Conservation (phyloP, 2,113 vertebrate species). For the Theristicus caerulescens region DNA sequence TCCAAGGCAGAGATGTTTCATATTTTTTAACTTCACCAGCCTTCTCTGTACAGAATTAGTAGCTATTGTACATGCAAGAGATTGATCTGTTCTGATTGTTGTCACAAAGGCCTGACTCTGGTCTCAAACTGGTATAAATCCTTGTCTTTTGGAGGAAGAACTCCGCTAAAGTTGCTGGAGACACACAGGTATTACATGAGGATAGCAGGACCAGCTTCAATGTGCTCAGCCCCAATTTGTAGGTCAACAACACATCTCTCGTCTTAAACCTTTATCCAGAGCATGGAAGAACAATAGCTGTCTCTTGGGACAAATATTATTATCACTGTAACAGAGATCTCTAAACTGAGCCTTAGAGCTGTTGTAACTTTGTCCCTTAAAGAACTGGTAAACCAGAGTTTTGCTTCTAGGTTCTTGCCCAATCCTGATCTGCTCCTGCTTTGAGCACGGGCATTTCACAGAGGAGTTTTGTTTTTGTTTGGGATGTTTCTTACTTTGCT, state of each 20-base stretch:
- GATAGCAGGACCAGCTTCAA: neutral
- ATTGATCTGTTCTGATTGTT: neutral
- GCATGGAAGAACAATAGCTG: neutral
- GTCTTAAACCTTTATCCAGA: neutral
- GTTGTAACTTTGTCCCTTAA: neutral
- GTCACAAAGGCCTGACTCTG: neutral
- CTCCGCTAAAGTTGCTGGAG: neutral
- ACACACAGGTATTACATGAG: neutral
- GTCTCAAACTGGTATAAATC: neutral
- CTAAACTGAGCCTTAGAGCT: neutral
- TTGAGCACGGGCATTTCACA: neutral
- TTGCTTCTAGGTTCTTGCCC: neutral
- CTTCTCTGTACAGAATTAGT: neutral
- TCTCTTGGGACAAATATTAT: neutral
- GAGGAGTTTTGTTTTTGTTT: neutral
- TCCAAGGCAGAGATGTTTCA: neutral
- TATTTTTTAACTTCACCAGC: neutral
- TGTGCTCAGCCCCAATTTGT: neutral
- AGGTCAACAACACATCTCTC: neutral
- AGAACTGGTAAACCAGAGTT: neutral
- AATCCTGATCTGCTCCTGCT: neutral
- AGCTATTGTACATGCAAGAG: neutral
- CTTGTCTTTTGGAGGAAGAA: neutral
- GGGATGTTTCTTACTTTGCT: neutral
- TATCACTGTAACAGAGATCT: neutral